Percentiles rank a stretch among this genome's conserved stretches.
These are phyloP conservation scores for Plebejus argus DNA, from an alignment of 2,888 invertebrate species.

Conservation along the genomic window DNA sequence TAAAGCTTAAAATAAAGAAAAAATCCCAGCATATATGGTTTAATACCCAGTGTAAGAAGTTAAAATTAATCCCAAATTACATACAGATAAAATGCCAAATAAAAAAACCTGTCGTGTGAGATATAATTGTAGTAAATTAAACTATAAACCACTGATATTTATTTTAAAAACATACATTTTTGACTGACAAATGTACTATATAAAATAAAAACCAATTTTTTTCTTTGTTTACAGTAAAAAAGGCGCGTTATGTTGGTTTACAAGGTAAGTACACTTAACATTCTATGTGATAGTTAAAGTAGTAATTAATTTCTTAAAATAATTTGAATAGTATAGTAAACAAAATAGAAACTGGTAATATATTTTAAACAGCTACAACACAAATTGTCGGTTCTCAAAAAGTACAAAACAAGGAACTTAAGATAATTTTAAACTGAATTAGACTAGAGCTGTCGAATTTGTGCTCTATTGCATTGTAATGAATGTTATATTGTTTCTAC, in stretches of 20 bases:
- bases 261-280: conserved; percentile 83
- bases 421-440: background rate
- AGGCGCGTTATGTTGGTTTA: conserved; percentile 91
- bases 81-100: no score
- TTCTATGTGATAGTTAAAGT: background rate
- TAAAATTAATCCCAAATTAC: no score
- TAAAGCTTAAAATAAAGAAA: no score
- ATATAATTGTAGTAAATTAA: no score
- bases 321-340: background rate
- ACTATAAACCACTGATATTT: no score
- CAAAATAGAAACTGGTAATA: background rate
- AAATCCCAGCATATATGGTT: no score
- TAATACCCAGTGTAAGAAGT: no score
- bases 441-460: background rate
- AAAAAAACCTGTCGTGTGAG: no score
- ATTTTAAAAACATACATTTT: no score
- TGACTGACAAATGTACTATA: background rate
- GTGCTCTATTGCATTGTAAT: conserved; percentile 30
- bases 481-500: conserved; percentile 74
- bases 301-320: background rate
- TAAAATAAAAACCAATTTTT: conserved; percentile 35
- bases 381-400: background rate
- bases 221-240: conserved; percentile 90
- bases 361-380: background rate
- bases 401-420: conserved; percentile 12